Base-by-base conservation (phyloP, 2,113 vertebrate genomes). In the Oostethus manadensis region DNA sequence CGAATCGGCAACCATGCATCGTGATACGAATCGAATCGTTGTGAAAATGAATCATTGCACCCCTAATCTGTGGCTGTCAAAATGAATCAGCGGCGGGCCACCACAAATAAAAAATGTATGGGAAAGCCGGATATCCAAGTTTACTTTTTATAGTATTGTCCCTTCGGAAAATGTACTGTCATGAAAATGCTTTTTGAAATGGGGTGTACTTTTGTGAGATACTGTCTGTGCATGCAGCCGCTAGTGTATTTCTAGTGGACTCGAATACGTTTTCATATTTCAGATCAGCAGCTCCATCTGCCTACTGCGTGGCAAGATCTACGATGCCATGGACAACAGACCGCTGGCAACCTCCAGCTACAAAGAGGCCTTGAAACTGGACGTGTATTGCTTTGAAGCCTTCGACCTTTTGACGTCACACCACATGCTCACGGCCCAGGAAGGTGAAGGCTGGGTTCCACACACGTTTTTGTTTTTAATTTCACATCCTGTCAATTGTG, bases 331-430 rank as follows among this genome's bases (percentile, higher is more conserved):
- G 84, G 97, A 98, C 86, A 99, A 99, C 73, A 87, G 97, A 70
- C 90, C 93, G 3, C 86, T 98, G 48, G 96, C 97, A 74, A 98
- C 94, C 8, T 93, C 94, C 82, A 99, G 94, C 89, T 99, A 99
- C 86, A 97, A 96, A 90, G 95, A 99, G 87, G 97, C 97, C 80
- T 89, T 99, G 89, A 98, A 97, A 88, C 92, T 98, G 10, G 96
- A 99, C n/a, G 94, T 98, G 75, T 96, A 95, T 89, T 99, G 97
- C 88, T 99, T 98, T 87, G 97, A 99, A 93, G 97, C 96, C 10
- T 98, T 99, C 84, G 97, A 99, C 88, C 94, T 98, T 85, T 85
- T 99, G 84, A 99, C 97, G 0, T 96, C 95, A 1, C 96, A 99
- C 81, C 97, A 99, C 85, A 99, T 99, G 97, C 71, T 99, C 83